phyloP scores from a whole-genome alignment of 2,888 invertebrate species.

The Cheilosia pagana region DNA sequence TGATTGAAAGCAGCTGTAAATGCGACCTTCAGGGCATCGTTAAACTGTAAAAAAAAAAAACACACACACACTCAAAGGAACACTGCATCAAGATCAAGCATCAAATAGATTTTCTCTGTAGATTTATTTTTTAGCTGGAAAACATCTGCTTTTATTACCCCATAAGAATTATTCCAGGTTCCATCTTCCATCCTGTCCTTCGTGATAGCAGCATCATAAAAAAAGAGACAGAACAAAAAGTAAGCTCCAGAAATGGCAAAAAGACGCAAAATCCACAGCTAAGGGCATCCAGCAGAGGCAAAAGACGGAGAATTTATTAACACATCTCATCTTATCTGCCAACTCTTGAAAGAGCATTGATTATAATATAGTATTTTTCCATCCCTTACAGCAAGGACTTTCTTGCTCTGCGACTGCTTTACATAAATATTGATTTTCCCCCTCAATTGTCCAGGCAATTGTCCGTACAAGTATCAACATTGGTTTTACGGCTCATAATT shows the following conservation, averaged over 20 bases:
- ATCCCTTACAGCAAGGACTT: conserved; percentile 11
- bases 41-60: too few species aligned
- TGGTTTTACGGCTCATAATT: conserved; percentile 35
- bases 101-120: too few species aligned
- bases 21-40: too few species aligned
- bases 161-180: neutral
- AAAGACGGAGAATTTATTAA: conserved; percentile 10
- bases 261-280: neutral
- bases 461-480: conserved; percentile 18
- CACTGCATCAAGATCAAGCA: too few species aligned
- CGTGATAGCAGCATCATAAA: neutral
- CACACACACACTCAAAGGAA: too few species aligned
- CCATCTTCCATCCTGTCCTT: neutral
- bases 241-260: neutral
- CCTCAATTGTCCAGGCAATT: conserved; percentile 2
- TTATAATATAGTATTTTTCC: conserved; percentile 22
- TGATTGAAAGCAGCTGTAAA: too few species aligned
- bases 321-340: conserved; percentile 12
- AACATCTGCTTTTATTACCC: neutral
- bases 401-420: conserved; percentile 3
- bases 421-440: conserved; percentile 39
- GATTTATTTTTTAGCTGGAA: neutral
- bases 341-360: conserved; percentile 16
- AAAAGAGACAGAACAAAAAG: neutral
- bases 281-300: neutral